These are phyloP conservation scores for Ptychoptera contaminata DNA, from an alignment of 2,888 invertebrate species.

Conservation along the genomic window DNA sequence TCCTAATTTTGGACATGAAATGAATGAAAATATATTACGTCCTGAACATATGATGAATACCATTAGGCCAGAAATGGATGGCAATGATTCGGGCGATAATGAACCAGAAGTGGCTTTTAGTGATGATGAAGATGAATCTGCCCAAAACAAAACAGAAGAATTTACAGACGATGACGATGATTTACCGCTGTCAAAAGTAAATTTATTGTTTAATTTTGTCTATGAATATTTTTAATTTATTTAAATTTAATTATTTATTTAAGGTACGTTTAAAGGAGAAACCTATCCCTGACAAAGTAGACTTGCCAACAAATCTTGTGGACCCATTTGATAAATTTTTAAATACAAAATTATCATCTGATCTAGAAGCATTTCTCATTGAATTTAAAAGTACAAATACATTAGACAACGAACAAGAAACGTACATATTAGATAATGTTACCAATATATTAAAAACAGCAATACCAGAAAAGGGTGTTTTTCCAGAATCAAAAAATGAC, in stretches of 20 bases:
- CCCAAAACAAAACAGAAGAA: constrained; percentile 22
- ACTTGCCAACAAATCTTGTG: constrained; percentile 25
- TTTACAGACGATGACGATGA: constrained; percentile 42
- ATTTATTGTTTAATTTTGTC: constrained; percentile 33
- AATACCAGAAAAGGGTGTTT: constrained; percentile 25
- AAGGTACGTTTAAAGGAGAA: constrained; percentile 31
- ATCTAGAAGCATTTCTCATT: constrained; percentile 27
- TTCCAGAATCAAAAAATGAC: constrained; percentile 40
- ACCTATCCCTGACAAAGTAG: constrained; percentile 26
- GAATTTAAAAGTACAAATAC: constrained; percentile 26
- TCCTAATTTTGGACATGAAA: too few relatives aligned
- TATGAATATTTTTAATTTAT: too few relatives aligned
- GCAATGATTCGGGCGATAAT: constrained; percentile 27
- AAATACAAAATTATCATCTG: constrained; percentile 23
- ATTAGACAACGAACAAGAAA: constrained; percentile 28
- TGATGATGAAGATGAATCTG: constrained; percentile 37
- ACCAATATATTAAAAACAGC: constrained; percentile 25
- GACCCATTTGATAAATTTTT: constrained; percentile 29
- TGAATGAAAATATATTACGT: constrained; percentile 7
- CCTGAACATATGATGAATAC: neutral
- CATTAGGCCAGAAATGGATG: neutral
- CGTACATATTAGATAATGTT: constrained; percentile 28
- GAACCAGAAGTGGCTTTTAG: constrained; percentile 8
- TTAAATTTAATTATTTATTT: constrained; percentile 4
- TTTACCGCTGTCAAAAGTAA: constrained; percentile 61